Evolutionary conservation across 2,888 invertebrate genomes (phyloP).

Genomic region (Troglohyphantes excavatus): DNA sequence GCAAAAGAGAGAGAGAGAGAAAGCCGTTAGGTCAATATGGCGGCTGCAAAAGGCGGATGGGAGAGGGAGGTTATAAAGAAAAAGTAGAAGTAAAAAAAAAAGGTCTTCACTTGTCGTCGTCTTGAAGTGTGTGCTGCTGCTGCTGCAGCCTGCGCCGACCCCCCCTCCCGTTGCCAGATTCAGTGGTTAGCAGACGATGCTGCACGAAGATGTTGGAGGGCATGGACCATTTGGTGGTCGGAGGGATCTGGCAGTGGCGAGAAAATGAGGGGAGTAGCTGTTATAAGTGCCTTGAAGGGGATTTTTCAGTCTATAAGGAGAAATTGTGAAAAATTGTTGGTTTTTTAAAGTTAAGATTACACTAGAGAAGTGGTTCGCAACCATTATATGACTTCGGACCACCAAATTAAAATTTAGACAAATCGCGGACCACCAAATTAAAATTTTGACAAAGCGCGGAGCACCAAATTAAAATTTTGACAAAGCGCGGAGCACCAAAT

Average conservation of each 20-base stretch:
- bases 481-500: no score
- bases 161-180: conserved; percentile 13
- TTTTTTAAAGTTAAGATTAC: no score
- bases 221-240: conserved; percentile 14
- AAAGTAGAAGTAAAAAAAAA: conserved; percentile 6
- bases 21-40: conserved; percentile 75
- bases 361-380: no score
- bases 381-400: no score
- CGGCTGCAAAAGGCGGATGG: conserved; percentile 27
- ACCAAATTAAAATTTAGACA: no score
- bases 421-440: no score
- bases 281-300: no score
- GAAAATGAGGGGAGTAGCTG: background rate
- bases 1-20: background rate
- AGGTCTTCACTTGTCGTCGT: conserved; percentile 33
- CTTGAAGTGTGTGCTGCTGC: conserved; percentile 7
- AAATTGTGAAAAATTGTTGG: no score
- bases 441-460: no score
- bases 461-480: no score
- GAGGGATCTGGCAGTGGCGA: conserved; percentile 9
- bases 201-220: conserved; percentile 10
- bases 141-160: no score
- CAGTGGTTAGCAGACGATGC: conserved; percentile 18
- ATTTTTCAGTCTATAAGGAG: no score
- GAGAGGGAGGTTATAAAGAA: background rate